Conservation (phyloP, 2,113 vertebrate genomes). For the Platysteira castanea region DNA sequence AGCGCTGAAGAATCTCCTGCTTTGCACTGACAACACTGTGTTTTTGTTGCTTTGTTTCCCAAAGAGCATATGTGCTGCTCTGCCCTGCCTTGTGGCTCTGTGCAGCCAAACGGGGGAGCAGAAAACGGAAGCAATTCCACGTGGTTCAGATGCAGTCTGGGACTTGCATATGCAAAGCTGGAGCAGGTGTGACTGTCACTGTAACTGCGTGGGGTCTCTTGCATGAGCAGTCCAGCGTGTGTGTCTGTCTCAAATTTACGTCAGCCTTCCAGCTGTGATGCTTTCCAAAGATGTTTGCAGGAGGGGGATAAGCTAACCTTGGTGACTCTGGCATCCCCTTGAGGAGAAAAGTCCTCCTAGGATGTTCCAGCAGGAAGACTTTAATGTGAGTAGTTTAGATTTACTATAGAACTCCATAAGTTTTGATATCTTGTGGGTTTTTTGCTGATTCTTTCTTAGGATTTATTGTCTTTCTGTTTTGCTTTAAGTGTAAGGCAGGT, state of each 20-base stretch:
- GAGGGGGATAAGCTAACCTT: background rate
- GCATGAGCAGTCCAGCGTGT: background rate
- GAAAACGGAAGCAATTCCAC: background rate
- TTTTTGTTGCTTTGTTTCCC: background rate
- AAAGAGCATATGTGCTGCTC: background rate
- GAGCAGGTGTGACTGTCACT: background rate
- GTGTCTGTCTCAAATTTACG: background rate
- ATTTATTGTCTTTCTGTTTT: constrained; percentile 10
- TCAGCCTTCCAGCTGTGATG: background rate
- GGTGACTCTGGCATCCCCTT: background rate
- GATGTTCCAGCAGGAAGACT: background rate
- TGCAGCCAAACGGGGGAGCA: background rate
- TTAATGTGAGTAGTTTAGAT: background rate
- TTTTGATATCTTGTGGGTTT: background rate
- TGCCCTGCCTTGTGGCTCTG: background rate
- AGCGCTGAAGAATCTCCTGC: background rate
- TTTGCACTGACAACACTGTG: background rate
- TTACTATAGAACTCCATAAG: background rate
- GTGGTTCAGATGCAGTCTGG: background rate
- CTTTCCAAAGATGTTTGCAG: background rate
- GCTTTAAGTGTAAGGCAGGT: background rate
- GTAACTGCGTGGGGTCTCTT: background rate
- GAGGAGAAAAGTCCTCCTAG: background rate
- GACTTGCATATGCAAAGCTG: background rate
- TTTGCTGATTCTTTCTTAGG: background rate